Conservation (phyloP, 2,797 vertebrate species). For the Eptatretus atami region DNA sequence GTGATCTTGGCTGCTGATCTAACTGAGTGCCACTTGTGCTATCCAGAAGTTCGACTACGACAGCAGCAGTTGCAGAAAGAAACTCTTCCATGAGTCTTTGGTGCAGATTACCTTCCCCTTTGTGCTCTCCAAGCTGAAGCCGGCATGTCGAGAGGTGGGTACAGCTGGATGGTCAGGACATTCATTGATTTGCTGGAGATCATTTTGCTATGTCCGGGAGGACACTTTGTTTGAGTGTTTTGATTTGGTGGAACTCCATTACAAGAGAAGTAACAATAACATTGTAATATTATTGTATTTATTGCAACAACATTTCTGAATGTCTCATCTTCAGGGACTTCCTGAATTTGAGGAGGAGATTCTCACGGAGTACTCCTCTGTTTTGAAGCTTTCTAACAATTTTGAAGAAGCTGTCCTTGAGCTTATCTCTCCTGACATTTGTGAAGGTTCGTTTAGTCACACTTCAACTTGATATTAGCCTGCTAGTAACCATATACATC, state of each 20-base stretch:
- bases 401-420: background rate
- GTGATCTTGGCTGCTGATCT: too few relatives aligned
- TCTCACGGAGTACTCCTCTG: background rate
- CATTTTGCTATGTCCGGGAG: too few relatives aligned
- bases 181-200: too few relatives aligned
- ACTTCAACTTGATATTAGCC: too few relatives aligned
- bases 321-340: background rate
- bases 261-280: too few relatives aligned
- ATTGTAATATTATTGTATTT: too few relatives aligned
- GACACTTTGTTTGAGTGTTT: too few relatives aligned
- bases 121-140: constrained; percentile 54
- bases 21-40: rapidly evolving
- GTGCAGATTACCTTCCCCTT: constrained; percentile 82
- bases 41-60: constrained; percentile 71
- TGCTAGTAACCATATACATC: too few relatives aligned
- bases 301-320: too few relatives aligned
- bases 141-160: constrained; percentile 38
- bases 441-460: background rate
- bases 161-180: too few relatives aligned
- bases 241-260: too few relatives aligned
- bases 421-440: background rate
- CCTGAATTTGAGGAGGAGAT: background rate
- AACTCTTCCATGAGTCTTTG: constrained; percentile 76
- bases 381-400: background rate
- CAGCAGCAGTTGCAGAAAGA: constrained; percentile 79